A percentile compares a stretch with the other conserved stretches of the same genome.
These are phyloP conservation scores for Cerastis rubricosa DNA, from an alignment of 2,888 invertebrate genomes.

Conservation along the genomic window DNA sequence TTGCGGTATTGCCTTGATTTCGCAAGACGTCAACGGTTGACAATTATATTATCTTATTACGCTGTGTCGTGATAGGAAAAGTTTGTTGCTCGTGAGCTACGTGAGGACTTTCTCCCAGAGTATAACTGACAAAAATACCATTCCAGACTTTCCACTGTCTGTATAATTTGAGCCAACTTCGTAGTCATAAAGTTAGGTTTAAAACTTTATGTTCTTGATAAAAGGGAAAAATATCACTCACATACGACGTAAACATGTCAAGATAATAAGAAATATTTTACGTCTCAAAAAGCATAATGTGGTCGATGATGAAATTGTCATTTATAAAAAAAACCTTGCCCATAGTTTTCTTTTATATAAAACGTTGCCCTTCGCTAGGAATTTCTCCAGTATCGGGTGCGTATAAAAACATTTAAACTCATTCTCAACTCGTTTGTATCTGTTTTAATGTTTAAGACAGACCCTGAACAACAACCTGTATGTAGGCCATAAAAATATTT, in stretches of 20 bases:
- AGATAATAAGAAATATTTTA: not conserved
- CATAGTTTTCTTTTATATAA: not conserved
- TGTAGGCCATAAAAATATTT: too few relatives aligned
- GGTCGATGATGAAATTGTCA: not conserved
- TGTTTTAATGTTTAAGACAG: too few relatives aligned
- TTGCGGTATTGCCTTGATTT: not conserved
- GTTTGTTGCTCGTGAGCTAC: not conserved
- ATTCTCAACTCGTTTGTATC: too few relatives aligned
- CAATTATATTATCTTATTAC: not conserved
- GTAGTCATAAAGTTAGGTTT: not conserved
- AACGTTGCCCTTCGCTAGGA: too few relatives aligned
- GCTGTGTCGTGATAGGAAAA: not conserved
- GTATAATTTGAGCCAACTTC: not conserved
- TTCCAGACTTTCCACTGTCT: constrained; percentile 19
- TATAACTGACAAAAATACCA: constrained; percentile 5
- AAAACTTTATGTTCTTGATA: not conserved
- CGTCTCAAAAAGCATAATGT: not conserved
- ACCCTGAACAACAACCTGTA: too few relatives aligned
- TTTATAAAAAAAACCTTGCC: not conserved
- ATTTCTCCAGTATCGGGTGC: too few relatives aligned
- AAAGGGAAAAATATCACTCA: not conserved
- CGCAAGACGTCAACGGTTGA: not conserved
- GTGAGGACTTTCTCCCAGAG: not conserved
- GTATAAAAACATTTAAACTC: too few relatives aligned
- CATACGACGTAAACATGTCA: not conserved